Conservation (phyloP, 92 coral and sea anemone species). For the Nematostella vectensis region DNA sequence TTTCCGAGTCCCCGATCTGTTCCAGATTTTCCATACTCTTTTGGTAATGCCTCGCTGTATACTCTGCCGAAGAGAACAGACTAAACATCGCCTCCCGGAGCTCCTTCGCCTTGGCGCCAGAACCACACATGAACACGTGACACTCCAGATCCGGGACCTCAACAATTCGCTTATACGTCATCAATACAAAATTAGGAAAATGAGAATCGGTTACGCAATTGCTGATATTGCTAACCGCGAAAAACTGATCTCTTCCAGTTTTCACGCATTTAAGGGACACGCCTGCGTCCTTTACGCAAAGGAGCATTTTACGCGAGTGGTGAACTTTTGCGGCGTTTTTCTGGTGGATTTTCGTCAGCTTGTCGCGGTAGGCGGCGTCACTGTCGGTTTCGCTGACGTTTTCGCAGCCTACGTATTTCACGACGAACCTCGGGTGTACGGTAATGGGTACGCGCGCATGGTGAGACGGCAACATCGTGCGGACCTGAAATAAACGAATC, state of each 20-base stretch:
- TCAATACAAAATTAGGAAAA: constrained; percentile 4
- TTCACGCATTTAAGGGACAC: constrained; percentile 13
- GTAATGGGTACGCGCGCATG: constrained; percentile 14
- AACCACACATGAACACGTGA: constrained; percentile 75
- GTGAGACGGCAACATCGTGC: constrained; percentile 16
- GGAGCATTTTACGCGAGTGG: constrained; percentile 12
- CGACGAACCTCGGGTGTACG: constrained; percentile 25
- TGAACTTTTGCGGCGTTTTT: background rate
- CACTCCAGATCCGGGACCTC: constrained; percentile 38
- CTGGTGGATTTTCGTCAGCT: constrained; percentile 7
- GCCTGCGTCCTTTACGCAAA: constrained; percentile 12
- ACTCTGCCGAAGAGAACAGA: constrained; percentile 13
- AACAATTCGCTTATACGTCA: constrained; percentile 9
- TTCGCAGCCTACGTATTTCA: constrained; percentile 25
- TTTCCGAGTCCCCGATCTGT: no score
- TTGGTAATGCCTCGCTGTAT: background rate
- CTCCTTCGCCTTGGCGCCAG: constrained; percentile 41
- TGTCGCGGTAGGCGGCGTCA: constrained; percentile 11
- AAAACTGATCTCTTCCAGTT: constrained; percentile 11
- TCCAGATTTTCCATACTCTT: no score
- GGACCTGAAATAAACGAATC: no score
- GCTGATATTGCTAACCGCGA: constrained; percentile 10
- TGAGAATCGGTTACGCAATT: constrained; percentile 10
- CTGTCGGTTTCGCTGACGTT: constrained; percentile 15
- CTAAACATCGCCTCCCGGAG: constrained; percentile 9